Evolutionary conservation across 2,797 vertebrate species (phyloP), one percentile per base, ranked within the genome.

Genomic region (Pterois miles): DNA sequence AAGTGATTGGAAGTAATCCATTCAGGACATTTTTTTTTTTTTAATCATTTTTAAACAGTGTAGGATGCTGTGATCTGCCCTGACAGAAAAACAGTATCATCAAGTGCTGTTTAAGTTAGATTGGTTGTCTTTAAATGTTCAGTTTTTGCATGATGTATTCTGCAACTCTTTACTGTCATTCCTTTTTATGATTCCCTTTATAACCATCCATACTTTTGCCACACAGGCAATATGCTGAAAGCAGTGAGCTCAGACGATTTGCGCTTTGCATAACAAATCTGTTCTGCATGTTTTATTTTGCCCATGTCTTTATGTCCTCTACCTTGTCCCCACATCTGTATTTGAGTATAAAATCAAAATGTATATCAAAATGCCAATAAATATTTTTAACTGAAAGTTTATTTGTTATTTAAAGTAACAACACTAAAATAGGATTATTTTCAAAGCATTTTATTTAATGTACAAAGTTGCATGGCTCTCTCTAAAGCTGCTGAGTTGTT

Each of bases 251-350:
- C 20, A 76, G 50, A 38, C 67, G 57, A 83, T 76, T 58, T 71
- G 4, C 14, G 63, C 71, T 90, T 88, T 90, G 88, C 73, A 74
- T 87, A 81, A 53, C 81, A 85, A 90, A 91, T 91, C 11, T 77
- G 33, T 79, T 82, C 46, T 62, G 58, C 72, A 72, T 77, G 62
- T 81, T 89, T 86, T 53, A 38, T 81, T 89, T 86, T 53, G 34
- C 57, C 81, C 40, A 72, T 71, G 23, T 31, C 29, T 22, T 46
- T 6, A 43, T 73, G 38, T 36, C 22, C n/a, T 40, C 8, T 20
- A 69, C 22, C 43, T 38, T n/a, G 29, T 67, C 33, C 40, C 18
- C 43, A 62, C 1, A 7, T 36, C 23, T 76, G 27, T 2, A 53
- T 64, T 8, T 43, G 5, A 14, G 22, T 27, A 23, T 50, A 16